Evolutionary conservation across 2,888 invertebrate genomes (phyloP).

Genomic region (Aradus depressus): DNA sequence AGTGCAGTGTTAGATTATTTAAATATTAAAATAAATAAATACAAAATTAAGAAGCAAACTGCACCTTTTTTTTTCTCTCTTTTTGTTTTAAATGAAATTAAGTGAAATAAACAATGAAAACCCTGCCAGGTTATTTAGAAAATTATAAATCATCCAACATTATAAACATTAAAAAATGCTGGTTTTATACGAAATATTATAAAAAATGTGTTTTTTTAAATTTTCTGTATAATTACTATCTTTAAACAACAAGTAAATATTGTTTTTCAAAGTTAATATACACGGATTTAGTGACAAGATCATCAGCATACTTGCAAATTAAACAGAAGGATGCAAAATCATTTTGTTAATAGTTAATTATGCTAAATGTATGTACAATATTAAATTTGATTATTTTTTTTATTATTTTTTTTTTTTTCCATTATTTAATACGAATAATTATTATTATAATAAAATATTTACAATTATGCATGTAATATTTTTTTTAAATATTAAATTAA

Average conservation of each 20-base stretch:
- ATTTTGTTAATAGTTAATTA: conserved; percentile 29
- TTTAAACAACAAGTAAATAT: conserved; percentile 4
- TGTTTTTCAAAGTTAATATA: conserved; percentile 22
- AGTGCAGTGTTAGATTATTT: conserved; percentile 15
- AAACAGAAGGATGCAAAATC: conserved; percentile 28
- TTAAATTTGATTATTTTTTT: neutral
- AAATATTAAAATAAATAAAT: neutral
- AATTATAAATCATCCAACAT: neutral
- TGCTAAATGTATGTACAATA: neutral
- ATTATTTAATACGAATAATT: neutral
- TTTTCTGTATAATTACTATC: neutral
- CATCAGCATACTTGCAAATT: conserved; percentile 24
- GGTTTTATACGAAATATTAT: neutral
- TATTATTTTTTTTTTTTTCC: neutral
- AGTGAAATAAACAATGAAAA: too few species aligned
- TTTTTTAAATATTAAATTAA: conserved; percentile 12
- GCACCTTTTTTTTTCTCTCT: conserved; percentile 38
- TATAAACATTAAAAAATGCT: neutral
- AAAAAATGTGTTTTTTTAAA: neutral
- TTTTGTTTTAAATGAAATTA: conserved; percentile 21
- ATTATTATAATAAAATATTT: neutral
- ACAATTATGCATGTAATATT: conserved; percentile 17
- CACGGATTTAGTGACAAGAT: conserved; percentile 16
- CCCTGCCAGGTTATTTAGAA: neutral
- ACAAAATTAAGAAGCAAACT: conserved; percentile 40